phyloP scores from a whole-genome alignment of 2,113 vertebrate species.

The Silurus glanis region DNA sequence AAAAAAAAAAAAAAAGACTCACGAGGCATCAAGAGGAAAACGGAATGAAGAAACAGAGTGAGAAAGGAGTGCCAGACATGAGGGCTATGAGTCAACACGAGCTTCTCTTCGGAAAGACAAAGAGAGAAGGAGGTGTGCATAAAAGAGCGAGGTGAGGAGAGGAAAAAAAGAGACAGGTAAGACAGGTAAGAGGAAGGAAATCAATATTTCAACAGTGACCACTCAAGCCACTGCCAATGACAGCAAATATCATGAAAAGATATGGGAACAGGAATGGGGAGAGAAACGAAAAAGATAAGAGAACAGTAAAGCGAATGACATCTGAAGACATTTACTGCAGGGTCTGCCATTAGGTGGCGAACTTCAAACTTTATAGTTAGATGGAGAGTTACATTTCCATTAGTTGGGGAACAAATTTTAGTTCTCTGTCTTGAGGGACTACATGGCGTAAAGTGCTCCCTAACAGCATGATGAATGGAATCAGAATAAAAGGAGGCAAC shows the following conservation, averaged over 20 bases:
- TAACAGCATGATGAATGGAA: constrained; percentile 69
- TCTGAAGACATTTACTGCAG: constrained; percentile 76
- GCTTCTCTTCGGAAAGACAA: constrained; percentile 43
- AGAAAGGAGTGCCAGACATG: constrained; percentile 51
- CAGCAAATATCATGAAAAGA: constrained; percentile 81
- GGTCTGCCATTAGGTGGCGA: constrained; percentile 63
- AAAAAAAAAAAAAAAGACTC: background rate
- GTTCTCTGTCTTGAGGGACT: constrained; percentile 66
- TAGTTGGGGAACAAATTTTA: constrained; percentile 72
- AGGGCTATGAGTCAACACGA: constrained; percentile 57
- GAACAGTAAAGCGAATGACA: constrained; percentile 81
- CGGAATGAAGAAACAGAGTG: background rate
- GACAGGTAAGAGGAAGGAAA: constrained; percentile 55
- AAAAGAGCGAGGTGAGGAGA: constrained; percentile 24
- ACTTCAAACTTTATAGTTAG: constrained; percentile 68
- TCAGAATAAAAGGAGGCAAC: constrained; percentile 45
- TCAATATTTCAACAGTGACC: constrained; percentile 74
- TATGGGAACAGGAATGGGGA: constrained; percentile 69
- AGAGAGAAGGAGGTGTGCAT: constrained; percentile 27
- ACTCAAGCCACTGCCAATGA: constrained; percentile 74
- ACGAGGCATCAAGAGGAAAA: background rate
- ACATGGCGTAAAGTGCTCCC: constrained; percentile 62
- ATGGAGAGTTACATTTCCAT: constrained; percentile 77
- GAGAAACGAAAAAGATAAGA: constrained; percentile 79
- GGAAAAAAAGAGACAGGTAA: background rate